Conservation (phyloP, 1,140 invertebrate species). For the Apolygus lucorum region DNA sequence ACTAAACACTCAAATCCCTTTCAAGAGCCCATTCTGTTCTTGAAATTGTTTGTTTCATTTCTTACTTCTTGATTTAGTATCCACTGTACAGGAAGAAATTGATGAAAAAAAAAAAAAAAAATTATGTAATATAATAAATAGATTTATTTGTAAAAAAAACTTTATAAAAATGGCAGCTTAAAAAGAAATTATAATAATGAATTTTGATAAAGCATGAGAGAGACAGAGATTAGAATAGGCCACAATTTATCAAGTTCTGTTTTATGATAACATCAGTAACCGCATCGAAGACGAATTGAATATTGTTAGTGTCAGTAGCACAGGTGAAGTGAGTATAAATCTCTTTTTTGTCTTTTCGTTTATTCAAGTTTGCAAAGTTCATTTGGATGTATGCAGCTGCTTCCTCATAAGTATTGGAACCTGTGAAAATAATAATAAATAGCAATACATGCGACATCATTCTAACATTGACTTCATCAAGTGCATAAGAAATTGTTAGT, state of each 20-base stretch:
- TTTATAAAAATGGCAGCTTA: slow-evolving; percentile 13
- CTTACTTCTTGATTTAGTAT: no score
- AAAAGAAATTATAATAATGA: background rate
- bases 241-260: slow-evolving; percentile 87
- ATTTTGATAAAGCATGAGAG: background rate
- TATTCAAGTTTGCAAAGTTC: slow-evolving; percentile 83
- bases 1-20: no score
- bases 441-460: no score
- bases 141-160: slow-evolving; percentile 13
- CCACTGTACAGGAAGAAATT: no score
- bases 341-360: slow-evolving; percentile 77
- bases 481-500: no score
- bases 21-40: no score
- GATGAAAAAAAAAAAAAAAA: background rate
- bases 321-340: slow-evolving; percentile 89
- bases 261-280: slow-evolving; percentile 90
- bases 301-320: slow-evolving; percentile 85
- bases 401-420: slow-evolving; percentile 76
- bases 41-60: no score
- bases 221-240: slow-evolving; percentile 54
- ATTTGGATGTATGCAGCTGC: slow-evolving; percentile 79
- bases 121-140: background rate
- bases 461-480: no score
- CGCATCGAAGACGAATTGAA: slow-evolving; percentile 85
- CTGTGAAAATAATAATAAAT: no score